phyloP scores from a whole-genome alignment of 2,888 invertebrate genomes.

The Strigamia crassipes region DNA sequence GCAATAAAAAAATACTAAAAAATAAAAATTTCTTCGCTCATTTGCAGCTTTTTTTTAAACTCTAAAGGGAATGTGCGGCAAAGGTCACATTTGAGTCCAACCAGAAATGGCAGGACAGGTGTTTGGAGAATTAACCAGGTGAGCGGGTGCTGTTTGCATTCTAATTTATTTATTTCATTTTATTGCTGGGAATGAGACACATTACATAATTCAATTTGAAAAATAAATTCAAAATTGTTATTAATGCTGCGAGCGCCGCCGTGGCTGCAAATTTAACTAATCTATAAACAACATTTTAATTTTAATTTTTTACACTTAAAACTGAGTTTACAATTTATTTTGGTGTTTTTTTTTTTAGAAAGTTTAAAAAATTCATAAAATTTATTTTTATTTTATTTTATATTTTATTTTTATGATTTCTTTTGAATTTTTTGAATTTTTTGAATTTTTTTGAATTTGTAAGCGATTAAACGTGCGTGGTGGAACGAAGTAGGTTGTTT shows the following conservation, averaged over 20 bases:
- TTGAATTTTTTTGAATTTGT: not conserved
- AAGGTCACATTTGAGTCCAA: slow-evolving; percentile 6
- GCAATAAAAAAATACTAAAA: not conserved
- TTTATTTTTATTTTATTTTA: too few species aligned
- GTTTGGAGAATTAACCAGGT: slow-evolving; percentile 33
- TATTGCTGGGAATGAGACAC: not conserved
- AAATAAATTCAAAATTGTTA: not conserved
- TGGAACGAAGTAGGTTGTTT: not conserved
- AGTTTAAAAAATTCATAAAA: too few species aligned
- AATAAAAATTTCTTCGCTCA: not conserved
- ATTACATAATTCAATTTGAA: not conserved
- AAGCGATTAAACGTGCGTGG: too few species aligned
- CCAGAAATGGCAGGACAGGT: slow-evolving; percentile 16
- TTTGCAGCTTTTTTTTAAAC: not conserved
- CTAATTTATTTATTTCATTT: not conserved
- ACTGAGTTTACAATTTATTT: too few species aligned
- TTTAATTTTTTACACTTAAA: too few species aligned
- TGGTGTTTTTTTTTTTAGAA: too few species aligned
- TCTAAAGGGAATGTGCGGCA: not conserved
- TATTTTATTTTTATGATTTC: not conserved
- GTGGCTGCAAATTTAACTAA: too few species aligned
- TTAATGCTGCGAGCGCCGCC: too few species aligned
- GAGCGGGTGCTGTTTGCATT: not conserved
- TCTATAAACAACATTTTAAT: too few species aligned
- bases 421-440: not conserved